Base-by-base conservation (phyloP, 1,140 invertebrate species). In the Myzus persicae region DNA sequence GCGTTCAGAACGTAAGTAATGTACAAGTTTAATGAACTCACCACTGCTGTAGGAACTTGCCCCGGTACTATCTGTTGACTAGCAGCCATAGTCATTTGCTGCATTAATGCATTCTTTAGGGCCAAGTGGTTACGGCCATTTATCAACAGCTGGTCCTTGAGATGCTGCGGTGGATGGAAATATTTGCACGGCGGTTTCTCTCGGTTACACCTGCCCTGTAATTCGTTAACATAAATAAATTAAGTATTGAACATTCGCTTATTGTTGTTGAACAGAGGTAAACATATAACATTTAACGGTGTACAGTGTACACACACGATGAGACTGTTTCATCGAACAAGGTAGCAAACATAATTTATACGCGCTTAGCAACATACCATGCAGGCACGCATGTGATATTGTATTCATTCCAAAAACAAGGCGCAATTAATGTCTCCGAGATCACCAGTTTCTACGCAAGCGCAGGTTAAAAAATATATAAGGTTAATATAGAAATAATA, bases 111-210 rank as follows among this genome's bases (percentile, higher is more conserved):
- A 96, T 99, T 99, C 96, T 99, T 99, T 95, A 99, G 96, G 94
- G 99, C 99, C 95, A 99, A 96, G 96, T 99, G 99, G 96, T 99
- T 99, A 95, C 99, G 97, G 93, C 99, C 99, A 96, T 99, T 99
- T 96, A 99, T 99, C 95, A 99, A 96, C 95, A 99, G 96, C 96
- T 99, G 99, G 96, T 99, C 99, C 96, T 99, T 99, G 94, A 99
- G 96, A 96, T 99, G 99, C 95, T 99, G 99, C 94, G 99, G 99
- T 94, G 99, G 99, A 96, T 99, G 99, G 96, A 99, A 99, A 96
- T 99, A 99, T 97, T 99, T 99, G 98, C 99, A 99, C 94, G 99
- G 99, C 94, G 99, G 99, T 95, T 99, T 99, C 96, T 99, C 99
- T 95, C 99, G 97, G 95, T 99, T 99, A 97, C 99, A 99, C 96